Evolutionary conservation across 2,888 invertebrate genomes (phyloP), one percentile per base, ranked within the genome.

Genomic region (Mimachlamys varia): DNA sequence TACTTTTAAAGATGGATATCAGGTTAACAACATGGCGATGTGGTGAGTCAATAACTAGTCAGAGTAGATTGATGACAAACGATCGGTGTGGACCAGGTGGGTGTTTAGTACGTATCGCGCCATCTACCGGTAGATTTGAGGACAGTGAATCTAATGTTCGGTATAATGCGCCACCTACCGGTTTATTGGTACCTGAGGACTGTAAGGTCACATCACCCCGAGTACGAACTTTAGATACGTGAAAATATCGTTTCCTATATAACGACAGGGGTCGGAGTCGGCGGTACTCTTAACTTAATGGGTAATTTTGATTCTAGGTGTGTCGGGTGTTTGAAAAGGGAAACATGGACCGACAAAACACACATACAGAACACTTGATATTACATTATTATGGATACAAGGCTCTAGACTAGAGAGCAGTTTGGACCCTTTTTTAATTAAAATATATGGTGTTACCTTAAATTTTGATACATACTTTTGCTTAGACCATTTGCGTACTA

Each of bases 1-100:
- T 27, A 76, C 27, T 76, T 76, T 27, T 33, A 33, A 13, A 33
- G 76, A 76, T 33, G 33, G 76, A 33, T 76, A 76, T 76, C 76
- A 15, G 2, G 2, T 33, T 76, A 76, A 76, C 33, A 76, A 22
- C 15, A 33, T 76, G 76, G 33, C 27, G 27, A 76, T 27, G 33
- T 76, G 76, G 76, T 33, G 76, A 76, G 76, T 76, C 76, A 76
- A 76, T 19, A 76, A 33, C 27, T 76, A 27, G 76, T 76, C 33
- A 76, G 33, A 33, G 33, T 76, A 13, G 22, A 76, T 13, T 76
- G 76, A 33, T 33, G 13, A 76, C 33, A 7, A 76, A 76, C 76
- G 2, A 15, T 27, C 76, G 22, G 2, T 19, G 10, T 22, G 27
- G 27, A 27, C 19, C 76, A 19, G 76, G 76, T 76, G 13, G 27